phyloP scores from a whole-genome alignment of 2,797 vertebrate species.

The Psittacula echo region DNA sequence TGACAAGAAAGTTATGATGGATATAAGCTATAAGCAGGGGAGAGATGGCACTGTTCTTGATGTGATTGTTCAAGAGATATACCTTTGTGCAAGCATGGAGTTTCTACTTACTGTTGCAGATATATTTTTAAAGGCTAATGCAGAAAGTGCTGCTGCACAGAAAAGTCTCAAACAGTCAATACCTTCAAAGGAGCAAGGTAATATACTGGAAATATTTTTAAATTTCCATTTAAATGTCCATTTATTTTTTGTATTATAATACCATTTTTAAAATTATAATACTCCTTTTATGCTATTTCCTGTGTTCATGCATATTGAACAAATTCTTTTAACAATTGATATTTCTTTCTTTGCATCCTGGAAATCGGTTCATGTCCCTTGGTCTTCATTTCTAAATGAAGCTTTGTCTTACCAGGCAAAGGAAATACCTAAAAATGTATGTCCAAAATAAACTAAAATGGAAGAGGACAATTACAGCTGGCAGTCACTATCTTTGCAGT shows the following conservation, averaged over 20 bases:
- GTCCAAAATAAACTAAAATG: not conserved
- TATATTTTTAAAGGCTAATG: constrained; percentile 89
- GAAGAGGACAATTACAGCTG: not conserved
- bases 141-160: constrained; percentile 80
- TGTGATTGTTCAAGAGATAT: constrained; percentile 89
- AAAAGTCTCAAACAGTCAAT: constrained; percentile 77
- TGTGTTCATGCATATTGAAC: not conserved
- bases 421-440: not conserved
- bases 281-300: not conserved
- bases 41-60: constrained; percentile 86
- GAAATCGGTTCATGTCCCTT: not conserved
- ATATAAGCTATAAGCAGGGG: constrained; percentile 87
- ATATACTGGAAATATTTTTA: not conserved
- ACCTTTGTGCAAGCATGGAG: constrained; percentile 97
- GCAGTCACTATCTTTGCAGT: not conserved
- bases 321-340: not conserved
- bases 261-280: not conserved
- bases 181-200: constrained; percentile 85
- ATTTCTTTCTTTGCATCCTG: not conserved
- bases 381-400: not conserved
- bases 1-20: constrained; percentile 93
- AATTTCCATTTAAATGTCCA: not conserved
- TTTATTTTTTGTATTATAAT: not conserved
- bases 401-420: not conserved
- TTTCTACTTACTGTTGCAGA: constrained; percentile 93